A percentile compares a stretch with the other conserved stretches of the same genome.
These are phyloP conservation scores for Diorhabda sublineata DNA, from an alignment of 1,140 invertebrate genomes.

Conservation along the genomic window DNA sequence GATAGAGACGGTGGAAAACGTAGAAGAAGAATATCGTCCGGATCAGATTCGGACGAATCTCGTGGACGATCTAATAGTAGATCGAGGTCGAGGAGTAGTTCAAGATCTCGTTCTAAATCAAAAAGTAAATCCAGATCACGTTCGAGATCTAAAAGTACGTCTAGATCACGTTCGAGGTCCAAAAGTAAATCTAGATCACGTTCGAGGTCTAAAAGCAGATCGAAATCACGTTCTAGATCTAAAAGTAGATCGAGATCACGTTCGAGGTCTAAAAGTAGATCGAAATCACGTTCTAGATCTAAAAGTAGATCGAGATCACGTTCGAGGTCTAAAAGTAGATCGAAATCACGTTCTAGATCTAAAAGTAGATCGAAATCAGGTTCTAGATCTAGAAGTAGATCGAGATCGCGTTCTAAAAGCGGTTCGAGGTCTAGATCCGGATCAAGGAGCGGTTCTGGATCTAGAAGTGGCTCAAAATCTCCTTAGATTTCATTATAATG, in stretches of 20 bases:
- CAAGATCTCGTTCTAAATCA: constrained; percentile 35
- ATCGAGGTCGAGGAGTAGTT: constrained; percentile 37
- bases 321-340: constrained; percentile 19
- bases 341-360: constrained; percentile 7
- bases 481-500: background rate
- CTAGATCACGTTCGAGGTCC: constrained; percentile 35
- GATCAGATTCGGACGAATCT: constrained; percentile 43
- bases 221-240: constrained; percentile 34
- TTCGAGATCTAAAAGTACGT: constrained; percentile 33
- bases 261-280: constrained; percentile 28
- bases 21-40: constrained; percentile 49
- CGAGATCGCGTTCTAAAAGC: constrained; percentile 17
- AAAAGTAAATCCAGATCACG: constrained; percentile 29
- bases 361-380: constrained; percentile 13
- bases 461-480: constrained; percentile 10
- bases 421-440: constrained; percentile 16
- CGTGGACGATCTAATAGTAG: constrained; percentile 35
- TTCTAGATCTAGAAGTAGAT: constrained; percentile 17
- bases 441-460: constrained; percentile 16
- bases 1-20: constrained; percentile 50
- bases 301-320: constrained; percentile 19
- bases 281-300: constrained; percentile 3
- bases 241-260: constrained; percentile 41
- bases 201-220: constrained; percentile 23
- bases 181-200: constrained; percentile 14